Percentiles rank a stretch among this genome's conserved stretches.
Conservation (phyloP, 2,797 vertebrate genomes). For the Coluber constrictor region DNA sequence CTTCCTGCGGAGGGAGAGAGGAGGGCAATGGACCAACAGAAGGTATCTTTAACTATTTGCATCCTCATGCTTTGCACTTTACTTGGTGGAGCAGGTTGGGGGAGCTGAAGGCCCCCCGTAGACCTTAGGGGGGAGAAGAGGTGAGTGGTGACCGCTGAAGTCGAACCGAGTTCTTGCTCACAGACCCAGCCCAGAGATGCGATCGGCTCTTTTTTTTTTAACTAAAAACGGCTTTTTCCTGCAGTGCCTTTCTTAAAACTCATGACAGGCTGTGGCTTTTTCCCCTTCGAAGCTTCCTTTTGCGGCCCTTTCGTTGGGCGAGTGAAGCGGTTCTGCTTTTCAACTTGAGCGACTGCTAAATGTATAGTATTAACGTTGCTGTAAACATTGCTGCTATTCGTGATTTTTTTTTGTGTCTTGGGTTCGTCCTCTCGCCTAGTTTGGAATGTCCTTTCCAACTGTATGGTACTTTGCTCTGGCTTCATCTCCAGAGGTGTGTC, state of each 20-base stretch:
- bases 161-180: background rate
- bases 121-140: background rate
- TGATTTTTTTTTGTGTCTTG: conserved; percentile 13
- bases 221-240: background rate
- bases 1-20: background rate
- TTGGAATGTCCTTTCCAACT: background rate
- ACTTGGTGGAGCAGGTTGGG: background rate
- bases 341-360: conserved; percentile 26
- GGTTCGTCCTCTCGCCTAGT: background rate
- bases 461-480: background rate
- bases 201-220: background rate
- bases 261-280: background rate
- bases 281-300: background rate
- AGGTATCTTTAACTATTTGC: conserved; percentile 14
- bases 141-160: background rate
- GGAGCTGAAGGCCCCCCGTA: background rate
- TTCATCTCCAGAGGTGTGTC: background rate
- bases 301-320: fast-evolving
- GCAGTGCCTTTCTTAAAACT: conserved; percentile 21
- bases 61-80: conserved; percentile 21
- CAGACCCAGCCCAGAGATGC: background rate
- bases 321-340: conserved; percentile 1
- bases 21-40: background rate
- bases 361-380: conserved; percentile 14
- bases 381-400: conserved; percentile 20